phyloP scores from a whole-genome alignment of 2,888 invertebrate genomes.

The Sclerodermus sp. region DNA sequence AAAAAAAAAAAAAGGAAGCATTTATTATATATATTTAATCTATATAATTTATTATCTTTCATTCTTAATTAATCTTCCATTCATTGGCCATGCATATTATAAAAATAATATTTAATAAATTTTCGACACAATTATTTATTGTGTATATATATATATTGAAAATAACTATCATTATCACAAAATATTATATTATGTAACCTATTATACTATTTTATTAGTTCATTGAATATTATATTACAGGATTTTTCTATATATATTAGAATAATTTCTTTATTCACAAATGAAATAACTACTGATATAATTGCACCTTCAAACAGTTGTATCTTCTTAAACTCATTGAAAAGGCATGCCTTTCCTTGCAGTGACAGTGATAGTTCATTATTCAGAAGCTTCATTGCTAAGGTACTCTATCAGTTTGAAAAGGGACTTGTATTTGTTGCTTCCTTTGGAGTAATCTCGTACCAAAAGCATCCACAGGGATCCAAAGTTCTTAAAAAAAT shows the following conservation, averaged over 20 bases:
- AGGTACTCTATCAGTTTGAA: slow-evolving; percentile 28
- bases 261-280: neutral
- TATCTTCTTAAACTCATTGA: slow-evolving; percentile 22
- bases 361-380: slow-evolving; percentile 29
- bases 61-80: too few relatives aligned
- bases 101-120: too few relatives aligned
- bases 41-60: too few relatives aligned
- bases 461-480: slow-evolving; percentile 19
- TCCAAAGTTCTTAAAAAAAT: slow-evolving; percentile 23
- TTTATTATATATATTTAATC: too few relatives aligned
- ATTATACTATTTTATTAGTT: too few relatives aligned
- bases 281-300: slow-evolving; percentile 12
- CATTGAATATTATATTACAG: too few relatives aligned
- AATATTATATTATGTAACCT: too few relatives aligned
- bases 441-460: slow-evolving; percentile 16
- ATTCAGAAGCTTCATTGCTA: slow-evolving; percentile 33
- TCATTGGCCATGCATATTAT: too few relatives aligned
- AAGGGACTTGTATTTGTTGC: slow-evolving; percentile 17
- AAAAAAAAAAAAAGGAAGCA: too few relatives aligned
- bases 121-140: too few relatives aligned
- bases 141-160: too few relatives aligned
- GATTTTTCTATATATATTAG: neutral
- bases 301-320: slow-evolving; percentile 28
- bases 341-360: slow-evolving; percentile 33
- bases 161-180: too few relatives aligned